phyloP scores from a whole-genome alignment of 2,888 invertebrate genomes.

The Tuta absoluta region DNA sequence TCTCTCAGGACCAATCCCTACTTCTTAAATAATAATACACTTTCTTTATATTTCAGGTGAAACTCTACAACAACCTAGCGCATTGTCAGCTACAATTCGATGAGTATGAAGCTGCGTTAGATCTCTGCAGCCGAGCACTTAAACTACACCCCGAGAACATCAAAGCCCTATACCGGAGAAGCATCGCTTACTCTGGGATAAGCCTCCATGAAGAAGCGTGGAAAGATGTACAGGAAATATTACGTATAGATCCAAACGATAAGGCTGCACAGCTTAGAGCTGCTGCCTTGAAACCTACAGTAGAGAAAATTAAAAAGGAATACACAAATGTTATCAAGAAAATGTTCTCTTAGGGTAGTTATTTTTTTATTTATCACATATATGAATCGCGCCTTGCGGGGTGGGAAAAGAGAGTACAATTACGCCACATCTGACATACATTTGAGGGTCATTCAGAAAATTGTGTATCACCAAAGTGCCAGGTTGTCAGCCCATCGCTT shows the following conservation, averaged over 20 bases:
- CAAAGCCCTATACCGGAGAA: constrained; percentile 94
- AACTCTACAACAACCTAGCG: constrained; percentile 90
- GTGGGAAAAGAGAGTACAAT: too few relatives aligned
- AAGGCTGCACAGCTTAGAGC: constrained; percentile 83
- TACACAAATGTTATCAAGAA: constrained; percentile 82
- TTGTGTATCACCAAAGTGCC: too few relatives aligned
- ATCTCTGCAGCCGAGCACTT: constrained; percentile 88
- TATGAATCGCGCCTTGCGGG: too few relatives aligned
- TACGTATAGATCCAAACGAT: constrained; percentile 84
- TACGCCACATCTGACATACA: too few relatives aligned
- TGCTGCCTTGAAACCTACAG: constrained; percentile 75
- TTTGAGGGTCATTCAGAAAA: too few relatives aligned
- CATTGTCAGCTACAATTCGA: constrained; percentile 87
- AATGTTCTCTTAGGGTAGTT: constrained; percentile 56
- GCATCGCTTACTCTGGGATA: constrained; percentile 85
- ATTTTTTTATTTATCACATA: neutral
- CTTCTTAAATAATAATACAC: too few relatives aligned
- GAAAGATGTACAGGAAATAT: constrained; percentile 77
- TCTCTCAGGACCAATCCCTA: too few relatives aligned
- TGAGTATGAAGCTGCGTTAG: constrained; percentile 84
- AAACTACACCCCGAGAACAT: constrained; percentile 88
- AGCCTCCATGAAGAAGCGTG: constrained; percentile 85
- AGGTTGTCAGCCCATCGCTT: too few relatives aligned
- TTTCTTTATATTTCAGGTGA: constrained; percentile 65
- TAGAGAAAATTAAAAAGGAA: constrained; percentile 82